phyloP scores from a whole-genome alignment of 1,140 invertebrate species.

The Heliconius nattereri region DNA sequence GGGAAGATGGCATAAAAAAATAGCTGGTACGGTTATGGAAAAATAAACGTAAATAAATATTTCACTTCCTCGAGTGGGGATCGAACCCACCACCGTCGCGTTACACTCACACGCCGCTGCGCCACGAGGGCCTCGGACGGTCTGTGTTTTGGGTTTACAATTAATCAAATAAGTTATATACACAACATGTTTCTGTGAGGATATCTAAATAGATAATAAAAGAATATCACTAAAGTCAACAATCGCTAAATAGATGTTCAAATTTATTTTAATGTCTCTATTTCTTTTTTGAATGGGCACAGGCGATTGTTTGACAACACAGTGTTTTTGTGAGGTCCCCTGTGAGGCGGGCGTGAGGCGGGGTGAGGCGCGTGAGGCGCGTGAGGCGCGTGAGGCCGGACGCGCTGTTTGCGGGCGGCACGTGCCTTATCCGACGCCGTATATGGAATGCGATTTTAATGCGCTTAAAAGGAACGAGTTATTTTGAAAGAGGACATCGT shows the following conservation, averaged over 20 bases:
- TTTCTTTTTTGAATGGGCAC: background rate
- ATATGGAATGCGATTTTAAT: conserved; percentile 70
- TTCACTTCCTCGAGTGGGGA: too few relatives aligned
- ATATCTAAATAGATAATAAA: background rate
- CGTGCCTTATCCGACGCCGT: conserved; percentile 71
- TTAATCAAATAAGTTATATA: background rate
- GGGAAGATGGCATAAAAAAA: too few relatives aligned
- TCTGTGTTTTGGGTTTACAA: background rate
- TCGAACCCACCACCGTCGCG: too few relatives aligned
- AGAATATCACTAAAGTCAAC: background rate
- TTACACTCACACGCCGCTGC: too few relatives aligned
- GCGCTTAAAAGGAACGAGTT: conserved; percentile 64
- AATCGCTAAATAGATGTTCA: background rate
- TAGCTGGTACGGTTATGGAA: too few relatives aligned
- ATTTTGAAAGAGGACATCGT: conserved; percentile 58
- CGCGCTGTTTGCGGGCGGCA: conserved; percentile 59
- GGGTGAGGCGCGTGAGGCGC: conserved; percentile 9
- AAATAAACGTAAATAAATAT: too few relatives aligned
- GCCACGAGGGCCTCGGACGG: too few relatives aligned
- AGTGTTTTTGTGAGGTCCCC: conserved; percentile 14
- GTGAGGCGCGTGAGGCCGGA: conserved; percentile 22
- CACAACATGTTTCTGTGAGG: background rate
- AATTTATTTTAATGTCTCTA: conserved; percentile 18
- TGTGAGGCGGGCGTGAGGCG: conserved; percentile 24
- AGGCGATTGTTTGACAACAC: conserved; percentile 38